These are phyloP conservation scores for Petroica traversi DNA, from an alignment of 2,113 vertebrate genomes.

Conservation along the genomic window DNA sequence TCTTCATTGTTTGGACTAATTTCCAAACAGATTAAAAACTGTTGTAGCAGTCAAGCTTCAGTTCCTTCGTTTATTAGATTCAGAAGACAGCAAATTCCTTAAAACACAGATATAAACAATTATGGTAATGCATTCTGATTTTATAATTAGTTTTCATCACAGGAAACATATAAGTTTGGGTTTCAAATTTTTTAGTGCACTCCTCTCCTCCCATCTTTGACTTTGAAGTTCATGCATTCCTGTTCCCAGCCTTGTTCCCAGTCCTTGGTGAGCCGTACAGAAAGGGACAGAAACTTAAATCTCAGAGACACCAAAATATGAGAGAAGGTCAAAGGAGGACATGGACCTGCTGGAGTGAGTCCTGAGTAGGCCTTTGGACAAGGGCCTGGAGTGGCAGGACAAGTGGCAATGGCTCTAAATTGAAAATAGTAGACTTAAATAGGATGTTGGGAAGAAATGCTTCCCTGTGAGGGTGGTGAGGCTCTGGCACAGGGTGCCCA, in stretches of 20 bases:
- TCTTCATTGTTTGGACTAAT: slow-evolving; percentile 71
- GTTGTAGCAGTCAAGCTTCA: slow-evolving; percentile 74
- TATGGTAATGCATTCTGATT: slow-evolving; percentile 69
- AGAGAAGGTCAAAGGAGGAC: background rate
- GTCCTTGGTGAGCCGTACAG: background rate
- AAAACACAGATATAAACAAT: slow-evolving; percentile 76
- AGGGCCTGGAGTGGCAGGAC: background rate
- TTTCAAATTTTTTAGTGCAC: slow-evolving; percentile 1
- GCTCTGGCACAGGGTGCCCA: too few species aligned
- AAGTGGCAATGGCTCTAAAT: background rate
- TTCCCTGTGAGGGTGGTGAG: background rate
- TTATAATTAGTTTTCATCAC: slow-evolving; percentile 67
- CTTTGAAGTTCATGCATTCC: background rate
- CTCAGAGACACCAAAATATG: background rate
- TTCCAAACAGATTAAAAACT: slow-evolving; percentile 76
- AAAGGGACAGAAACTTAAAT: background rate
- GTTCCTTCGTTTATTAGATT: slow-evolving; percentile 74
- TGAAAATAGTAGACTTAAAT: background rate
- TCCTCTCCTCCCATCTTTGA: background rate
- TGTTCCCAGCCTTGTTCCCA: background rate
- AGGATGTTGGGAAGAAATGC: background rate
- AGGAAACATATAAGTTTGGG: slow-evolving; percentile 24
- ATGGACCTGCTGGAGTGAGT: background rate
- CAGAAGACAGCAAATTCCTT: slow-evolving; percentile 75
- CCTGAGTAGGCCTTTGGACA: background rate